These are phyloP conservation scores for Saccostrea cuccullata DNA, from an alignment of 1,140 invertebrate genomes.

Conservation along the genomic window DNA sequence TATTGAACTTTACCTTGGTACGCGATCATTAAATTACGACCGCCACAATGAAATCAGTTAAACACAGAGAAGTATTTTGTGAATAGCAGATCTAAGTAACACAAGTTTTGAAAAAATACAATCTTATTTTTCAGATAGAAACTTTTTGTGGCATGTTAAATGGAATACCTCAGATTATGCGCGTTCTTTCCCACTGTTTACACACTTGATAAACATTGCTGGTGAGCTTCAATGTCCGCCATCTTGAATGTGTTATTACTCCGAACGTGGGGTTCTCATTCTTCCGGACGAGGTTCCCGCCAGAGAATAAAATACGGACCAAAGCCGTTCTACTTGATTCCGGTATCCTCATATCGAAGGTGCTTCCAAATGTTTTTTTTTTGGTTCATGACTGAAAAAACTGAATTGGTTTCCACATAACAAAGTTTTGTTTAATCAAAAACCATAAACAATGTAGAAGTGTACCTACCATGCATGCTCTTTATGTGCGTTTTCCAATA, in stretches of 20 bases:
- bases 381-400: too few species aligned
- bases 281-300: constrained; percentile 49
- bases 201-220: constrained; percentile 53
- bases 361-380: too few species aligned
- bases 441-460: too few species aligned
- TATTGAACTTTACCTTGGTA: constrained; percentile 5
- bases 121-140: neutral
- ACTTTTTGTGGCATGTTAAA: neutral
- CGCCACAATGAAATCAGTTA: constrained; percentile 47
- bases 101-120: neutral
- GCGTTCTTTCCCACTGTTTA: constrained; percentile 25
- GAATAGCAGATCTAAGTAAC: too few species aligned
- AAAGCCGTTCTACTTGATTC: neutral
- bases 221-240: constrained; percentile 55
- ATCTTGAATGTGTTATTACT: constrained; percentile 65
- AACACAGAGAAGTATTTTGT: constrained; percentile 21
- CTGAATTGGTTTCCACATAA: too few species aligned
- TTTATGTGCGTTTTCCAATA: too few species aligned
- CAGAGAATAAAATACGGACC: constrained; percentile 31
- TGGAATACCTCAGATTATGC: constrained; percentile 30
- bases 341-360: neutral
- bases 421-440: too few species aligned
- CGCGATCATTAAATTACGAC: constrained; percentile 38
- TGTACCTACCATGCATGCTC: too few species aligned
- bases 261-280: constrained; percentile 55